Percentiles rank a stretch among this genome's conserved stretches.
Conservation (phyloP, 2,113 vertebrate genomes). For the Sus scrofa region T2T-Sscrofa CM000812.6:45884001-45884500, state of each 20-base stretch:
- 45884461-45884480: not conserved
- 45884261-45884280: not conserved
- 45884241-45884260: not conserved
- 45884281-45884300: not conserved
- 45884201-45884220: not conserved
- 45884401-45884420: not conserved
- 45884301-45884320: not conserved
- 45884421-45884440: not conserved
- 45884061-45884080: not conserved
- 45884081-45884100: not conserved
- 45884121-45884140: not conserved
- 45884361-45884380: not conserved
- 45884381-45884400: not conserved
- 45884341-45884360: not conserved
- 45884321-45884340: not conserved
- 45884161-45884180: not conserved
- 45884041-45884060: not conserved
- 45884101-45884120: not conserved
- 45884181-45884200: not conserved
- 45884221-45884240: not conserved
- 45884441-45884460: not conserved
- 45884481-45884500: not conserved
- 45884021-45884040: not conserved
- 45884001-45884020: not conserved
- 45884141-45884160: not conserved